Evolutionary conservation across 1,140 invertebrate genomes (phyloP).

Genomic region (Ctenoplectra terminalis): DNA sequence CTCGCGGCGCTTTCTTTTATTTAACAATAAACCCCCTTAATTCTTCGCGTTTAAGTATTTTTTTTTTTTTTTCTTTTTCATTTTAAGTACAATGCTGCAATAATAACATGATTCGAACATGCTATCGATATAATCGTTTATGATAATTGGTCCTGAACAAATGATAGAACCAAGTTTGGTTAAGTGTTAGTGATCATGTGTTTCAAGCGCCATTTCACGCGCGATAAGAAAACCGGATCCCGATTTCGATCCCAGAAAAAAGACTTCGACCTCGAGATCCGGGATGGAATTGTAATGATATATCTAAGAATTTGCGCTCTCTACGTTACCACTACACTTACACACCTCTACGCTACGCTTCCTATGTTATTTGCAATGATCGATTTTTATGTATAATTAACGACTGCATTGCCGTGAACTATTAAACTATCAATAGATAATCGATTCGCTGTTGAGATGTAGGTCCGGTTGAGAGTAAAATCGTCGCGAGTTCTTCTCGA

Average conservation of each 20-base stretch:
- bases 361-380: conserved; percentile 35
- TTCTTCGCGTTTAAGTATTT: conserved; percentile 35
- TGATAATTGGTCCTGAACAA: conserved; percentile 71
- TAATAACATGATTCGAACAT: conserved; percentile 67
- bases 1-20: conserved; percentile 21
- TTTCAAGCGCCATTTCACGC: neutral
- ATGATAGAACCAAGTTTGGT: conserved; percentile 69
- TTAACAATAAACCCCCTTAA: conserved; percentile 46
- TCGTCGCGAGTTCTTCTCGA: no score
- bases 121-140: conserved; percentile 68
- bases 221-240: conserved; percentile 14
- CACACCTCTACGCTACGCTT: conserved; percentile 38
- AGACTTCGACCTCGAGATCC: neutral
- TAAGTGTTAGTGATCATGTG: conserved; percentile 19
- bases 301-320: conserved; percentile 22
- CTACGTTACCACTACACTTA: conserved; percentile 32
- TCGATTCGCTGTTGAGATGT: neutral
- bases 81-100: conserved; percentile 74
- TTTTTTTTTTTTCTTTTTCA: conserved; percentile 45
- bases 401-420: neutral
- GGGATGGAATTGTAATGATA: neutral
- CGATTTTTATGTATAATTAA: conserved; percentile 28
- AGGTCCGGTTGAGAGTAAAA: no score
- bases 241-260: neutral
- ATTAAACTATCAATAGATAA: neutral